These are phyloP conservation scores for Xestoiulus laeticollis DNA, from an alignment of 2,888 invertebrate species.

Conservation along the genomic window DNA sequence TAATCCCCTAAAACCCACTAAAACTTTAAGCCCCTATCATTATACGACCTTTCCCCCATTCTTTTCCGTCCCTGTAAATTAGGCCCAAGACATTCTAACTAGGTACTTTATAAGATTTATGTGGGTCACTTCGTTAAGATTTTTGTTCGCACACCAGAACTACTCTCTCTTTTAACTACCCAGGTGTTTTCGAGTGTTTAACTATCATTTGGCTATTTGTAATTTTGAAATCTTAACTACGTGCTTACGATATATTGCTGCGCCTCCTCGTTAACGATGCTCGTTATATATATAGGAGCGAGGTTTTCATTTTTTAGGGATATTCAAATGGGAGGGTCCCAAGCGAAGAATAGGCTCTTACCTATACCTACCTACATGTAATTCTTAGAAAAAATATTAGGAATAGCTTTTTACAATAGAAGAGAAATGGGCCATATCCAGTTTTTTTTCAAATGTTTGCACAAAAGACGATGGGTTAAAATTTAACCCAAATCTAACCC, in stretches of 20 bases:
- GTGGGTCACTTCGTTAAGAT: constrained; percentile 32
- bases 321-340: not conserved
- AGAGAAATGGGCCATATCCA: not conserved
- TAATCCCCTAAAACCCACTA: constrained; percentile 14
- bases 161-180: constrained; percentile 35
- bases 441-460: too few relatives aligned
- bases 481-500: too few relatives aligned
- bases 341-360: not conserved
- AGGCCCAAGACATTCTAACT: not conserved
- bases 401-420: not conserved
- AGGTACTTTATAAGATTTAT: constrained; percentile 40
- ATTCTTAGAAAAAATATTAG: too few relatives aligned
- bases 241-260: constrained; percentile 13
- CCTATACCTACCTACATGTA: not conserved
- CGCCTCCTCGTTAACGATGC: constrained; percentile 5
- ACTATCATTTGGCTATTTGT: constrained; percentile 41
- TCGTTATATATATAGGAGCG: not conserved
- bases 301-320: constrained; percentile 32
- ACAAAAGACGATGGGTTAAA: too few relatives aligned
- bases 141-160: constrained; percentile 15
- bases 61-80: not conserved
- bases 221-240: constrained; percentile 43
- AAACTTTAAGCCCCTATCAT: constrained; percentile 36
- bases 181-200: constrained; percentile 36
- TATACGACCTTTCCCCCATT: not conserved